Evolutionary conservation across 1,140 invertebrate genomes (phyloP), one percentile per base, ranked within the genome.

Genomic region (Cyphomyrmex costatus): DNA sequence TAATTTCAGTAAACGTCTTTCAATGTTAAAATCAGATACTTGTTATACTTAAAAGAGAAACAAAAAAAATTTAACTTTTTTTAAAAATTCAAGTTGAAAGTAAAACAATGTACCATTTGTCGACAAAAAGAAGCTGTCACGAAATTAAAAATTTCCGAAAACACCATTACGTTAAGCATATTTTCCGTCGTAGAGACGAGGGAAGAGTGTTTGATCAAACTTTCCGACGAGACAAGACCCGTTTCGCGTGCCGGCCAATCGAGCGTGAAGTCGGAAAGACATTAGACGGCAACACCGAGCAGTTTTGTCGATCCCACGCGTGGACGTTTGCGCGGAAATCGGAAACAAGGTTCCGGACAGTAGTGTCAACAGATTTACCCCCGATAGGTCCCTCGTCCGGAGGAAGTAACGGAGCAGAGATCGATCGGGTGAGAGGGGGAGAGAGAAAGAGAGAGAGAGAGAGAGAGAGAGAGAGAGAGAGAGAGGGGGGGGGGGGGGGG

Each of bases 321-420:
- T 70, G 80, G 86, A 85, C 76, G 78, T 83, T 90, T 76, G 74
- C 78, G 85, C 89, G 86, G 89, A 90, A 90, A 90, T 90, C 89
- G 89, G 89, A 90, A 90, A 90, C 89, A 90, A 88, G 73, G 89
- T 88, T 90, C 73, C 77, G 85, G 86, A 86, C 82, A 76, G 88
- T 90, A 91, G 90, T 93, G 91, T 92, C 92, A 92, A 92, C 92
- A 92, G 90, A 93, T 94, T 93, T 93, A 92, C 89, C 91, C 90
- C 79, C 19, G 68, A 60, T 83, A 58, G 36, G 51, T 83, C 68
- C 79, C 61, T 42, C 27, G 61, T 63, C 74, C 76, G 63, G 51
- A 68, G 77, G 63, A 66, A 61, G 77, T 70, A 66, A 60, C 63
- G 77, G 42, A 70, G 74, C n/a, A 53, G 53, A 86, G 85, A 86